Evolutionary conservation across 2,113 vertebrate genomes (phyloP).

Genomic region (Martes martes): DNA sequence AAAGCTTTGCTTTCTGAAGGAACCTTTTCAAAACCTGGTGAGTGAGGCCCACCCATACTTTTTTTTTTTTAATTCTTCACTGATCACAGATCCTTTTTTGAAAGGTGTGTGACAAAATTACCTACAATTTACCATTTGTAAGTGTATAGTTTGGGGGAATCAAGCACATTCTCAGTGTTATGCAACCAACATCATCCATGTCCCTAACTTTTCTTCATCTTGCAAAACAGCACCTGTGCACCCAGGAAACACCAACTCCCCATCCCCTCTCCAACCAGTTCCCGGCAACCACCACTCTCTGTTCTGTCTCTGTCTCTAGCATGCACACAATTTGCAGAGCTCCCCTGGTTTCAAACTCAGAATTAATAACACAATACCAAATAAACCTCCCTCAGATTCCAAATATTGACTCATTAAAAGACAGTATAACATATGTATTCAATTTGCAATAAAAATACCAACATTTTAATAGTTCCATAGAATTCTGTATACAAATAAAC

Average conservation of each 20-base stretch:
- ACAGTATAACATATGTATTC: background rate
- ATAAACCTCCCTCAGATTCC: background rate
- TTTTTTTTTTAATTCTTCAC: background rate
- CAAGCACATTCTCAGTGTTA: background rate
- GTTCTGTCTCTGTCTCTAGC: background rate
- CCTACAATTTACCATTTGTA: background rate
- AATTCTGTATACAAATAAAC: background rate
- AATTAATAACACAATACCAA: background rate
- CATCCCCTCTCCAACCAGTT: fast-evolving
- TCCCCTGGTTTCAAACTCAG: background rate
- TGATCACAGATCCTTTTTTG: background rate
- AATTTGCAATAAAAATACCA: background rate
- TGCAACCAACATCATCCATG: fast-evolving
- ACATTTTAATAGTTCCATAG: background rate
- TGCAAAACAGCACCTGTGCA: background rate
- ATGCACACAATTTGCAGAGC: background rate
- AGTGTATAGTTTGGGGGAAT: background rate
- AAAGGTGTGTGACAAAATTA: background rate
- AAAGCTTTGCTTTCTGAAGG: background rate
- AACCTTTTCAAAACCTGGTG: background rate
- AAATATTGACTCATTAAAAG: conserved; percentile 3
- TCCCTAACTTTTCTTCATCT: background rate
- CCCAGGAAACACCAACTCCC: background rate
- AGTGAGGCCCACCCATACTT: background rate
- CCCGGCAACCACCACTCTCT: too few relatives aligned